These are phyloP conservation scores for Chelonia mydas DNA, from an alignment of 2,797 vertebrate genomes.

Conservation along the genomic window DNA sequence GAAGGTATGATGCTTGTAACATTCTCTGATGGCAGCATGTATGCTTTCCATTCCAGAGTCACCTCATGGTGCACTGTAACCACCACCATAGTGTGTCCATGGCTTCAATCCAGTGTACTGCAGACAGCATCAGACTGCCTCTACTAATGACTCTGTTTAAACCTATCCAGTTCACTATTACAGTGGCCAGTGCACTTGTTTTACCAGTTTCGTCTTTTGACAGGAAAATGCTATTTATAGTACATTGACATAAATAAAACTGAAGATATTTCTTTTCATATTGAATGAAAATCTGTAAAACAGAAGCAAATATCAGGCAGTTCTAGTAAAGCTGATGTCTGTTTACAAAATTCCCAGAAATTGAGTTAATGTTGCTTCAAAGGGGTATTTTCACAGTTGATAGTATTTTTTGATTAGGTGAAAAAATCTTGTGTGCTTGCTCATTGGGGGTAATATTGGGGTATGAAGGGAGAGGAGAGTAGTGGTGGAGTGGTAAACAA, in stretches of 20 bases:
- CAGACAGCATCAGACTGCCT: constrained; percentile 51
- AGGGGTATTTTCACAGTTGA: background rate
- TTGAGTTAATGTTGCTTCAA: background rate
- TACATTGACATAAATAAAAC: background rate
- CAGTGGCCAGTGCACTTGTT: constrained; percentile 78
- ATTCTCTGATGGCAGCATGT: constrained; percentile 80
- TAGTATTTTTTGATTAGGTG: background rate
- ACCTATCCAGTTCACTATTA: constrained; percentile 52
- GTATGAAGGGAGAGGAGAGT: background rate
- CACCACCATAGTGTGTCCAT: constrained; percentile 16
- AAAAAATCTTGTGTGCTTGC: background rate
- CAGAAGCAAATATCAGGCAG: background rate
- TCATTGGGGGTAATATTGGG: background rate
- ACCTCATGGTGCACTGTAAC: constrained; percentile 49
- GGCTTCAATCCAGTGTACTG: constrained; percentile 55
- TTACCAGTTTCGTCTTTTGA: constrained; percentile 39
- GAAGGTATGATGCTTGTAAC: constrained; percentile 77
- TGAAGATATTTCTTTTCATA: background rate
- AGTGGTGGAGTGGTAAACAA: background rate
- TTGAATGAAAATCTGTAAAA: background rate
- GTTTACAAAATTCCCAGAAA: background rate
- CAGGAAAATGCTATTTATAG: background rate
- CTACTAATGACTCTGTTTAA: background rate
- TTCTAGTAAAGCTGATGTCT: background rate
- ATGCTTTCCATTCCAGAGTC: constrained; percentile 62